Evolutionary conservation across 2,113 vertebrate species (phyloP).

Genomic region (Varanus salvator): DNA sequence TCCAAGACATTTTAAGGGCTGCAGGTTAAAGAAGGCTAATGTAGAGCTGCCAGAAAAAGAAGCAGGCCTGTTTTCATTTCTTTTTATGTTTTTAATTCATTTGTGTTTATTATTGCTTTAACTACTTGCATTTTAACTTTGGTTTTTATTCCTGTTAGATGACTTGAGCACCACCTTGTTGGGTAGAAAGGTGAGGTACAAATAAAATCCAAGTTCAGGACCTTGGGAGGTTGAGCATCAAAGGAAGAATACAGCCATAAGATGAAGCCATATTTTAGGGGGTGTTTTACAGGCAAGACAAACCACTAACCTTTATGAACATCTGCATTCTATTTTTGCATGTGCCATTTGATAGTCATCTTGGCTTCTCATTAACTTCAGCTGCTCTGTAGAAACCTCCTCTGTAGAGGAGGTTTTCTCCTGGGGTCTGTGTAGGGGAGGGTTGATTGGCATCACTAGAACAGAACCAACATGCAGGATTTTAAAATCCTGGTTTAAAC

Average conservation of each 20-base stretch:
- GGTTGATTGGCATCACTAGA: background rate
- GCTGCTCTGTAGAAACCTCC: slow-evolving; percentile 57
- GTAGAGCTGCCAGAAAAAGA: background rate
- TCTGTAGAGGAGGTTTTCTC: background rate
- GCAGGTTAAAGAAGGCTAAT: background rate
- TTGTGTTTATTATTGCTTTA: too few relatives aligned
- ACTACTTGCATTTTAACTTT: too few relatives aligned
- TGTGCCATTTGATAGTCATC: slow-evolving; percentile 13
- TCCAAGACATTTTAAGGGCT: too few relatives aligned
- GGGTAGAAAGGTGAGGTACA: too few relatives aligned
- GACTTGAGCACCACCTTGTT: too few relatives aligned
- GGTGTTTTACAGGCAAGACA: background rate
- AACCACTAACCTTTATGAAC: background rate
- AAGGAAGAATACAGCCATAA: background rate
- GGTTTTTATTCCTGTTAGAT: too few relatives aligned
- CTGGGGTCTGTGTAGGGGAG: background rate
- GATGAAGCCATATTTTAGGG: background rate
- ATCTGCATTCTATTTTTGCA: background rate
- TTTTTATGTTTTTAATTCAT: too few relatives aligned
- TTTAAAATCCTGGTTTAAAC: background rate
- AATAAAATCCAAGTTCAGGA: background rate
- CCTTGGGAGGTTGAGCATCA: fast-evolving
- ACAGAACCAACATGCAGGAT: background rate
- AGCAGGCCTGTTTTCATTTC: too few relatives aligned
- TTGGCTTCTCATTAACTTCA: slow-evolving; percentile 54